Evolutionary conservation across 2,888 invertebrate species (phyloP), one percentile per base, ranked within the genome.

Genomic region (Sarcophaga carnaria): DNA sequence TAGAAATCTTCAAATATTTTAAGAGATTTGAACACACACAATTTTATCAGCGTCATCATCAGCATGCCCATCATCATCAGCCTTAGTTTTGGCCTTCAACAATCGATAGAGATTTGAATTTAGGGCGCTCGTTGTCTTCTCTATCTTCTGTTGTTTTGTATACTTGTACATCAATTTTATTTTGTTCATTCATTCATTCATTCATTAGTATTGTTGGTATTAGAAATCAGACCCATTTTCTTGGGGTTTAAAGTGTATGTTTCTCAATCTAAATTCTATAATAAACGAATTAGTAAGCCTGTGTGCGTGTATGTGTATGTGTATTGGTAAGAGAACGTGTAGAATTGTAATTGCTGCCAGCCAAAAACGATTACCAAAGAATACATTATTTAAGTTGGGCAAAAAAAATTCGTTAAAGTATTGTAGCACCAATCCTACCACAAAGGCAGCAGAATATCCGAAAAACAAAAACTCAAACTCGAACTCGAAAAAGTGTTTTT

Each of bases 1-100:
- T 59, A 4, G 22, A 20, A 59, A 54, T 71, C 27, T 27, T 59
- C 59, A 59, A 37, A 47, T 17, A 64, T 63, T 47, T 63, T 47
- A 69, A 37, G 37, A 37, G 37, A 37, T 37, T 37, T 37, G 37
- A 37, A 37, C 27, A 27, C 4, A 49, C 22, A 22, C 20, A 49
- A 49, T 11, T 49, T 81, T 70, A 70, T 59, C 76, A 62, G 37
- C 6, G 0, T 27, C 27, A 5, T 4, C 27, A 27, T 27, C 5
- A 4, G 37, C 8, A 37, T 37, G 37, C 37, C 37, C 37, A 37
- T 10, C 37, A 37, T 37, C 37, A 37, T 37, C 8, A 37, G 37
- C 37, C 37, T 8, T 37, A 37, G 37, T 75, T n/a, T 49, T 22
- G 82, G 54, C 76, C 71, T 82, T 82, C 70, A 82, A 76, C 76